phyloP scores from a whole-genome alignment of 2,797 vertebrate species.

The Catostomus latipinnis region DNA sequence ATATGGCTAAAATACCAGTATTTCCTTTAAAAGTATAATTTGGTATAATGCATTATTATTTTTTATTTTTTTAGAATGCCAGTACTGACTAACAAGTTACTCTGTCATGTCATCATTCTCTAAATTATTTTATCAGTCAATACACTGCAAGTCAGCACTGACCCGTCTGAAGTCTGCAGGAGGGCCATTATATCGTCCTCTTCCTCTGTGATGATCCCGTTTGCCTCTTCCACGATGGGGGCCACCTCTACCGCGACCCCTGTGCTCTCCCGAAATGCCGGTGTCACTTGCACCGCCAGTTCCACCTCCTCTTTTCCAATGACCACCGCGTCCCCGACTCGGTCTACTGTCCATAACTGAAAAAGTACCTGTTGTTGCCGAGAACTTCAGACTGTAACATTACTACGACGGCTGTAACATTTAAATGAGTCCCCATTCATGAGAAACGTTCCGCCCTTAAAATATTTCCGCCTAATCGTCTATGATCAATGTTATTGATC shows the following conservation, averaged over 20 bases:
- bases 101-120: background rate
- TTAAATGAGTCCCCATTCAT: constrained; percentile 55
- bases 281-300: constrained; percentile 32
- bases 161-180: constrained; percentile 63
- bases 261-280: constrained; percentile 65
- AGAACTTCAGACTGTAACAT: too few relatives aligned
- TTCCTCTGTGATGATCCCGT: constrained; percentile 75
- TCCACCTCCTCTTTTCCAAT: constrained; percentile 67
- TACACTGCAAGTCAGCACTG: constrained; percentile 46
- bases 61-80: too few relatives aligned
- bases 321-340: constrained; percentile 62
- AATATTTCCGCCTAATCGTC: background rate
- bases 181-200: constrained; percentile 63
- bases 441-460: constrained; percentile 36
- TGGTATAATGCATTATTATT: too few relatives aligned
- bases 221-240: constrained; percentile 71
- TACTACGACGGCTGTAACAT: constrained; percentile 58
- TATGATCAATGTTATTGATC: background rate
- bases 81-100: background rate
- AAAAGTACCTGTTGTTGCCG: too few relatives aligned
- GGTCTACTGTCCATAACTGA: constrained; percentile 70
- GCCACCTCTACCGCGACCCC: constrained; percentile 73
- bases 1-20: too few relatives aligned
- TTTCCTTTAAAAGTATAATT: too few relatives aligned
- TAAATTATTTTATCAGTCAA: background rate